Evolutionary conservation across 2,888 invertebrate species (phyloP).

Genomic region (Spodoptera exigua): DNA sequence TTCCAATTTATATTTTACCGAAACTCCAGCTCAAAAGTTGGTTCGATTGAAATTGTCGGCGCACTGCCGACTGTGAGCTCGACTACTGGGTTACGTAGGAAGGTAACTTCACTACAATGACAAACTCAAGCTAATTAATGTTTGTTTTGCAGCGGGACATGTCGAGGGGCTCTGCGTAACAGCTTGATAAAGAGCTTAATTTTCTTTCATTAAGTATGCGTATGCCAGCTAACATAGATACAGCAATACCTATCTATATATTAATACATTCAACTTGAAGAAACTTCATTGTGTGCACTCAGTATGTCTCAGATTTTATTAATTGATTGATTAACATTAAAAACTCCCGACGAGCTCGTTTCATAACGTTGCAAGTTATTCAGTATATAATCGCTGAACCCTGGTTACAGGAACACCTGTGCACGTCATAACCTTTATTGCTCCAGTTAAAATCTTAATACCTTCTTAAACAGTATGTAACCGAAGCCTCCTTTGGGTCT

Average conservation of each 20-base stretch:
- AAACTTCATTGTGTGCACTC: no score
- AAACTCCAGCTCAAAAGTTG: conserved; percentile 20
- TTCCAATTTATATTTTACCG: conserved; percentile 39
- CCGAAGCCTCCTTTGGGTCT: not conserved
- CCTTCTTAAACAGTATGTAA: conserved; percentile 12
- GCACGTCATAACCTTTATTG: conserved; percentile 21
- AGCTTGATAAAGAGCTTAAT: not conserved
- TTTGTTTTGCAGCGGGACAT: not conserved
- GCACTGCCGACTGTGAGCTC: conserved; percentile 6
- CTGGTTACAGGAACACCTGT: conserved; percentile 8
- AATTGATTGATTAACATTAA: no score
- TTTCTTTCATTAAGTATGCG: not conserved
- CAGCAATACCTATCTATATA: no score
- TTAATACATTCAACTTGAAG: no score
- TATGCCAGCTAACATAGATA: no score
- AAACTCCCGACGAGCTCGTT: no score
- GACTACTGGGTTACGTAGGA: not conserved
- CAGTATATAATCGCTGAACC: conserved; percentile 18
- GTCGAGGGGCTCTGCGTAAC: not conserved
- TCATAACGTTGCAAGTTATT: conserved; percentile 1
- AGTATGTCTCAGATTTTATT: no score
- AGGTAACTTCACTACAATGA: not conserved
- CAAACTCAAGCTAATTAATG: conserved; percentile 13
- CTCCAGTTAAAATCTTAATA: conserved; percentile 24
- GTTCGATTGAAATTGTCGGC: conserved; percentile 25